A percentile compares a stretch with the other conserved stretches of the same genome.
phyloP scores from a whole-genome alignment of 1,140 invertebrate genomes.

The Harpegnathos saltator region DNA sequence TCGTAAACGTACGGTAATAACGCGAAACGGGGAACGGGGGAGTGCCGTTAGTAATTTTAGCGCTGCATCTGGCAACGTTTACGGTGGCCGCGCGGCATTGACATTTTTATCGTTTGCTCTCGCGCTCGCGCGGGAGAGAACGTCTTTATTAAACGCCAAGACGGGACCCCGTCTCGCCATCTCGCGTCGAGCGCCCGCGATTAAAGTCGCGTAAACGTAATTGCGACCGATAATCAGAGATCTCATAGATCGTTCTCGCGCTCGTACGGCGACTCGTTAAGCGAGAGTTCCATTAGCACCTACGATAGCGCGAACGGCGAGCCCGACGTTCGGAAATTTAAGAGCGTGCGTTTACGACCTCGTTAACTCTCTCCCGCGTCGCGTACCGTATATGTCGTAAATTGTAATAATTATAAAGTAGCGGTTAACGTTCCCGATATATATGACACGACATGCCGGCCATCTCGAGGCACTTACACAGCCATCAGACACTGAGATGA shows the following conservation, averaged over 20 bases:
- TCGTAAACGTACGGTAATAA: slow-evolving; percentile 76
- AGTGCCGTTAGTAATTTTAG: slow-evolving; percentile 71
- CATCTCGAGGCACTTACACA: background rate
- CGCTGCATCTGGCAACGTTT: slow-evolving; percentile 59
- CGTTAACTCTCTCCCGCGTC: background rate
- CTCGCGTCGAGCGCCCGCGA: background rate
- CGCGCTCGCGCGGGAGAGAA: slow-evolving; percentile 18
- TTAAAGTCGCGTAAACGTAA: slow-evolving; percentile 28
- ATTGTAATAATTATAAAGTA: slow-evolving; percentile 35
- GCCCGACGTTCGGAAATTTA: slow-evolving; percentile 22
- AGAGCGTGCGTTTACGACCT: slow-evolving; percentile 24
- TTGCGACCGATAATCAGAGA: slow-evolving; percentile 40
- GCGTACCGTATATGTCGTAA: background rate
- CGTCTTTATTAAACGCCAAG: slow-evolving; percentile 19
- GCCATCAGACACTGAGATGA: background rate
- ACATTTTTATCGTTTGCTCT: slow-evolving; percentile 60
- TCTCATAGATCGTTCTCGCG: slow-evolving; percentile 1
- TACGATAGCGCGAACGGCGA: slow-evolving; percentile 6
- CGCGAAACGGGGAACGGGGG: slow-evolving; percentile 63
- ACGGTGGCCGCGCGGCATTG: slow-evolving; percentile 43
- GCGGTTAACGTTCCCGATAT: background rate
- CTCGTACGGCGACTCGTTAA: slow-evolving; percentile 27
- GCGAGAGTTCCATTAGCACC: slow-evolving; percentile 31
- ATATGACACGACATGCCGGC: background rate
- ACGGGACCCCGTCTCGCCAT: background rate